These are phyloP conservation scores for Calyptommatus sinebrachiatus DNA, from an alignment of 2,113 vertebrate genomes.

Conservation along the genomic window DNA sequence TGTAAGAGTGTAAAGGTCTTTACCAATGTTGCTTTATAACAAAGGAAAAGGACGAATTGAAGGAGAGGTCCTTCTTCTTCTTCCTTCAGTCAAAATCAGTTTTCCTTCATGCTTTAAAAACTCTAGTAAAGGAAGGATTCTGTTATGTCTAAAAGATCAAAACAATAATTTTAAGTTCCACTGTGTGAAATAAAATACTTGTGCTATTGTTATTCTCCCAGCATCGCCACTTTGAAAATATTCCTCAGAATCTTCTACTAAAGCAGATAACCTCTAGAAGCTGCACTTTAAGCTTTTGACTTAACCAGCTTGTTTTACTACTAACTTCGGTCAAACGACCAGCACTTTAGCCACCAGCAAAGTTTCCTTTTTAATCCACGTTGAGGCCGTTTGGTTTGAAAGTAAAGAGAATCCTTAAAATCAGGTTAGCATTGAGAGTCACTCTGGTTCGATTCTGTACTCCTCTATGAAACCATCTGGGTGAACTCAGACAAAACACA, in stretches of 20 bases:
- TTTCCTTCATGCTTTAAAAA: neutral
- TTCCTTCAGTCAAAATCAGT: neutral
- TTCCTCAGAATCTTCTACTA: constrained; percentile 26
- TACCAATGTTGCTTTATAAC: neutral
- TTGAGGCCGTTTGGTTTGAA: neutral
- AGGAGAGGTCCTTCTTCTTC: neutral
- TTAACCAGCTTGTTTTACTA: neutral
- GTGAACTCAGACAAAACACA: no score
- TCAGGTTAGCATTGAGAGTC: neutral
- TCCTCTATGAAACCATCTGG: no score
- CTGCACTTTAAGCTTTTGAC: neutral
- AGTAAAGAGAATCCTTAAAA: neutral
- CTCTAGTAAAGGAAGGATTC: no score
- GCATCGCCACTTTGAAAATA: neutral
- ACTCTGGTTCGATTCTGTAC: no score
- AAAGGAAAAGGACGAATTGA: neutral
- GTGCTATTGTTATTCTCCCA: neutral
- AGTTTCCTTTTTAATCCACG: fast-evolving
- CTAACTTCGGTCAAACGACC: constrained; percentile 10
- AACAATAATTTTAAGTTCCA: neutral
- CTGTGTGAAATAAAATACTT: neutral
- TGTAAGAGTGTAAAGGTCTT: no score
- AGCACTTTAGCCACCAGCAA: neutral
- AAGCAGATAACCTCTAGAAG: neutral
- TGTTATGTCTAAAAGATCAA: neutral